A percentile compares a stretch with the other conserved stretches of the same genome.
Evolutionary conservation across 2,888 invertebrate species (phyloP).

Genomic region (Pocota personata): DNA sequence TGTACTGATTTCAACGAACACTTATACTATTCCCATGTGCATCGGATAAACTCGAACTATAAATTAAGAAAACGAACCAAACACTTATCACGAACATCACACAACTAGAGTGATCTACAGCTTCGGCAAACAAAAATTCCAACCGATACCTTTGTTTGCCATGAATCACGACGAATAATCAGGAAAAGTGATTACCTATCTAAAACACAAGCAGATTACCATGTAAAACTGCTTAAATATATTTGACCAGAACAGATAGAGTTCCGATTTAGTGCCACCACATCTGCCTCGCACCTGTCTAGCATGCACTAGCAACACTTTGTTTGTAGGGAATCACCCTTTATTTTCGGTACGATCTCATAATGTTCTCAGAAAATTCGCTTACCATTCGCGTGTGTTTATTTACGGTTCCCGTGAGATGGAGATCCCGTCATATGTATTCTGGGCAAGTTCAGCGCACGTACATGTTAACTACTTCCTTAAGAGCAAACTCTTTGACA

Average conservation of each 20-base stretch:
- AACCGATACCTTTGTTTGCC: constrained; percentile 22
- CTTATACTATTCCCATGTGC: neutral
- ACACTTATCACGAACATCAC: constrained; percentile 41
- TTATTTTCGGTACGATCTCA: constrained; percentile 36
- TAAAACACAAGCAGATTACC: constrained; percentile 6
- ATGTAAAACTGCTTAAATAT: neutral
- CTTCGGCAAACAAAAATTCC: neutral
- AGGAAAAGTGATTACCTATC: constrained; percentile 43
- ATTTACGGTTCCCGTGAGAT: neutral
- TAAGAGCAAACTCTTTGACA: constrained; percentile 50
- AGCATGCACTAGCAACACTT: constrained; percentile 28
- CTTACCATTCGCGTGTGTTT: neutral
- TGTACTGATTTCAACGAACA: neutral
- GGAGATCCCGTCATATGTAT: constrained; percentile 28
- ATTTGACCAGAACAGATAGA: constrained; percentile 7
- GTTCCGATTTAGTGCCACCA: neutral
- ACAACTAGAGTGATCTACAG: constrained; percentile 37
- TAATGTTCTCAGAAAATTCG: constrained; percentile 9
- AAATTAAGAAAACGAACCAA: constrained; percentile 20
- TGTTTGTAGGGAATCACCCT: constrained; percentile 40
- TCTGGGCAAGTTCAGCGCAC: constrained; percentile 29
- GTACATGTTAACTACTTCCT: constrained; percentile 62
- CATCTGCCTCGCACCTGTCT: constrained; percentile 55
- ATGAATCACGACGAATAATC: constrained; percentile 49
- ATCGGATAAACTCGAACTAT: neutral